Evolutionary conservation across 2,888 invertebrate species (phyloP), one percentile per base, ranked within the genome.

Genomic region (Amphipoea lucens): DNA sequence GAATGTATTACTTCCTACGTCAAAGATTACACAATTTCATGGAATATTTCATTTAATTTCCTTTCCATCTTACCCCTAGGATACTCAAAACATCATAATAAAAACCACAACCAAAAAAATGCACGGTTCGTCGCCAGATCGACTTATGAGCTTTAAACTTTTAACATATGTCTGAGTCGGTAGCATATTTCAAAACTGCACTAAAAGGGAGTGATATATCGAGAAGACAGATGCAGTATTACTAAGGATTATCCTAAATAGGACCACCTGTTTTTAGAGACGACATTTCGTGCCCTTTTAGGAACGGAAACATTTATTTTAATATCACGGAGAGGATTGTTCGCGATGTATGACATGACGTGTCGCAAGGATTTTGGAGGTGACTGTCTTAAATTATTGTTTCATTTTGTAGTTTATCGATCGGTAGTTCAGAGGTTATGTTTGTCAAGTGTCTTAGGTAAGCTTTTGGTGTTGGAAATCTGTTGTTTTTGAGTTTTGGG

Each of bases 261-360:
- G 91, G 92, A 93, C 94, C 96, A 96, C 96, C 96, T 96, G 96
- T 96, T 96, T 92, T 93, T 90, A 91, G 89, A 90, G 87, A 89
- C 91, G 82, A 88, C 90, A 87, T 84, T 84, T 91, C 92, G 90
- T 93, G 93, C 91, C 92, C 93, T 93, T 93, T 93, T 91, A 88
- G 36, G 87, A 91, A 90, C 93, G 96, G 96, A 96, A 94, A 94
- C 95, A 94, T 95, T 93, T 90, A 93, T 95, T 94, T 92, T 85
- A 87, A 89, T 85, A 87, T 90, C 87, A 90, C 60, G 78, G 68
- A 79, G 68, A 66, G 83, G 82, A 84, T 89, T 90, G 81, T 77
- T 83, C 12, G 86, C 90, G 81, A 90, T 90, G 90, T 92, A 92
- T 89, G 86, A 85, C 79, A 79, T 82, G 88, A 60, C 51, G 87